These are phyloP conservation scores for Excalfactoria chinensis DNA, from an alignment of 2,113 vertebrate genomes.

Conservation along the genomic window DNA sequence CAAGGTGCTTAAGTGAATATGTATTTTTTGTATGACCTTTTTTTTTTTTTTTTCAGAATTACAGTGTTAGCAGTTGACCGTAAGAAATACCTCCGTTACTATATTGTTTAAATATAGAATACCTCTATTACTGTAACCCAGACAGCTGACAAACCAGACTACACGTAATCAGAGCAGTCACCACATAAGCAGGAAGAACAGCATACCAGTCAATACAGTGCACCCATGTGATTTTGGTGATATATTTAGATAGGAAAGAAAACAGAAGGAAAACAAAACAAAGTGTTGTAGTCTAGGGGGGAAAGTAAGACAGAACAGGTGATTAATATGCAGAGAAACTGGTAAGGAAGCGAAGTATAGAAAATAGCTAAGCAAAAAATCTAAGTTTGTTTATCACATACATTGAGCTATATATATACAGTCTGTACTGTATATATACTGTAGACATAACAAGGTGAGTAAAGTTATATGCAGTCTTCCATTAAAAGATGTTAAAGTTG, in stretches of 20 bases:
- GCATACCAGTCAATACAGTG: background rate
- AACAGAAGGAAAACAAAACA: background rate
- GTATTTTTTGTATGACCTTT: background rate
- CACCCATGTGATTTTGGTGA: background rate
- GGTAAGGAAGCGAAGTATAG: background rate
- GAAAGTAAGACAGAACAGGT: background rate
- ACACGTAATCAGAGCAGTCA: background rate
- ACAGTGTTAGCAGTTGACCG: background rate
- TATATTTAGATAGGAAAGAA: background rate
- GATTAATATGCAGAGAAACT: background rate
- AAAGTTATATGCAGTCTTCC: background rate
- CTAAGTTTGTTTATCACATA: background rate
- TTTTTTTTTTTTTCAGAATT: background rate
- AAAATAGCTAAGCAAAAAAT: background rate
- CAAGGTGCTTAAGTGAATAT: conserved; percentile 1
- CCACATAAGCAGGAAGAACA: background rate
- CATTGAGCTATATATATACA: no score
- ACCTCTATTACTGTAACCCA: background rate
- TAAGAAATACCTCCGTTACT: background rate
- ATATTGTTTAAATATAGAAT: conserved; percentile 9
- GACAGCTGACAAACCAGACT: background rate
- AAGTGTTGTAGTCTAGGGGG: background rate
- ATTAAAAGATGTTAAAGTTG: background rate
- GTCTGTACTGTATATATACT: no score
- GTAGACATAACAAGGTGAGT: background rate